Evolutionary conservation across 2,113 vertebrate genomes (phyloP), one percentile per base, ranked within the genome.

Genomic region (Aegotheles bennettii): DNA sequence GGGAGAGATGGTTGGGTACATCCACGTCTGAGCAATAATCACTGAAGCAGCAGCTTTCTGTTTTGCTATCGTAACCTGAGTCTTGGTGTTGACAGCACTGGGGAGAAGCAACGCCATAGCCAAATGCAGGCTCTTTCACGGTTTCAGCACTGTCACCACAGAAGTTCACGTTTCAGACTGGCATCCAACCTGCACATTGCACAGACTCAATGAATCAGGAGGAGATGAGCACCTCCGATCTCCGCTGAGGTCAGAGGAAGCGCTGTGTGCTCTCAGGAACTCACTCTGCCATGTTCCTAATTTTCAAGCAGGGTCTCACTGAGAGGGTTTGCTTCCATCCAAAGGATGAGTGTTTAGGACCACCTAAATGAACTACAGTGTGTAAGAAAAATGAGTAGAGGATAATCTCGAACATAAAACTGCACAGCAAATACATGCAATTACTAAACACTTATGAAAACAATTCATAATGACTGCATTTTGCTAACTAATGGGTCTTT

Each of bases 401-500:
- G n/a, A 85, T 64, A 50, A 84, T 57, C 36, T 54, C 6, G 4
- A 56, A 87, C 3, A 5, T 26, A 92, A 88, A 90, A 57, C 10
- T 4, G 1, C 40, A 59, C 6, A 5, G 75, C 73, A 87, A 95
- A 93, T 36, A 84, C 14, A 73, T 60, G 77, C 76, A 93, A 81
- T 91, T 75, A 81, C 19, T 84, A 89, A 60, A 83, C 14, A 36
- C 73, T 45, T 79, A 71, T 2, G 33, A 85, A 75, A 91, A 64
- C n/a, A 77, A 67, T 33, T 65, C 19, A 21, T 43, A 95, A 85
- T 63, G 84, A 73, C 74, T 68, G 67, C 69, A 96, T 64, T 82
- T 70, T 94, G 84, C 63, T 93, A 87, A 96, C 80, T 90, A 96
- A 23, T 82, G 78, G 67, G 50, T 87, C 63, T 89, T 94, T 88